Conservation (phyloP, 2,113 vertebrate species). For the Crypturellus undulatus region DNA sequence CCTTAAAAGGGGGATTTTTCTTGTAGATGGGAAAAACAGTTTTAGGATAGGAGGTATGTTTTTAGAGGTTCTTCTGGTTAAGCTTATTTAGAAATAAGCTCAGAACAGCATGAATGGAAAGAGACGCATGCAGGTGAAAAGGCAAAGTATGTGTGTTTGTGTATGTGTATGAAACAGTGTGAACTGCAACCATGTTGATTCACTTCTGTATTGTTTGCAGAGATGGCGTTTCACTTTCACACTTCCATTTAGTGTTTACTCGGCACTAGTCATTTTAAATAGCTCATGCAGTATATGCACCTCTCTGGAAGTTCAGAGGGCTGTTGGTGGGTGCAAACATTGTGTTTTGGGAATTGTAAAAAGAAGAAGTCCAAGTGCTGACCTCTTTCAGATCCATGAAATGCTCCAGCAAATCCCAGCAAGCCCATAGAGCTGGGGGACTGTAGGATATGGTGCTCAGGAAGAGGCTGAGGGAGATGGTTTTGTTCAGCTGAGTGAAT, state of each 20-base stretch:
- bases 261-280: neutral
- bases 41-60: neutral
- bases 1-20: neutral
- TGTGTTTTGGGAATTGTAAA: neutral
- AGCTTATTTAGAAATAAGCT: neutral
- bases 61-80: neutral
- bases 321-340: neutral
- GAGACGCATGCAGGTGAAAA: neutral
- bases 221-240: neutral
- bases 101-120: neutral
- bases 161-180: neutral
- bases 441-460: neutral
- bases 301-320: neutral
- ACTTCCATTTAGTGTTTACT: neutral
- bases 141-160: neutral
- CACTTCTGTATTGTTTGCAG: neutral
- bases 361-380: neutral
- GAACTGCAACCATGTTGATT: neutral
- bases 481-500: neutral
- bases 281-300: neutral
- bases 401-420: neutral
- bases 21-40: neutral
- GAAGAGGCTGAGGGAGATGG: neutral
- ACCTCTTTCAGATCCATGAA: neutral
- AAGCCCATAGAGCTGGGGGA: neutral